Evolutionary conservation across 2,113 vertebrate species (phyloP).

Genomic region (Corythornis vintsioides): DNA sequence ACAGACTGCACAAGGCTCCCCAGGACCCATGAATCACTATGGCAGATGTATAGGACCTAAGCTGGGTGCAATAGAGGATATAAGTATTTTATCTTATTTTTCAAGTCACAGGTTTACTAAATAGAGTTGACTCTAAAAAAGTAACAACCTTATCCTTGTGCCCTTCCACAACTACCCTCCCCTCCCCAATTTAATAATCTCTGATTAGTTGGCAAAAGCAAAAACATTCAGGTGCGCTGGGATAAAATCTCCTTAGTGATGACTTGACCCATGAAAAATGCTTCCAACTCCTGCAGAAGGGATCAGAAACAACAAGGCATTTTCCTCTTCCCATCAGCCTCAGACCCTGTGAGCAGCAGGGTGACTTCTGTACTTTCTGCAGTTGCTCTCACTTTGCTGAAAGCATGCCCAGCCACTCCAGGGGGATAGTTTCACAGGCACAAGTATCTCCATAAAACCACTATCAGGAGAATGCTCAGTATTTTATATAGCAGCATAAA

Average conservation of each 20-base stretch:
- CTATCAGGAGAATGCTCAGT: fast-evolving
- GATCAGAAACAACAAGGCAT: not conserved
- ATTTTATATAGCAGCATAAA: not conserved
- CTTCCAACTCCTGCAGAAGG: not conserved
- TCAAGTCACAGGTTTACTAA: not conserved
- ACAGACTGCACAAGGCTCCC: not conserved
- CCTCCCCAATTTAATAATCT: not conserved
- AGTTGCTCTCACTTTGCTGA: not conserved
- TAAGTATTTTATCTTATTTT: not conserved
- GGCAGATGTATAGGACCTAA: fast-evolving
- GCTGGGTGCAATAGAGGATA: fast-evolving
- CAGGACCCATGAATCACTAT: not conserved
- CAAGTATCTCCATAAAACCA: not conserved
- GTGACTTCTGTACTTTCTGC: not conserved
- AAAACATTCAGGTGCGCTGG: not conserved
- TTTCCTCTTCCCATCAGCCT: not conserved
- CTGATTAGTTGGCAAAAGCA: not conserved
- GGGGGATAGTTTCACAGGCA: not conserved
- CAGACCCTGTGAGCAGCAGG: not conserved
- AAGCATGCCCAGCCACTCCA: not conserved
- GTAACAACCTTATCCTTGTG: not conserved
- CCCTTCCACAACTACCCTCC: not conserved
- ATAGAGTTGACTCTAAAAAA: not conserved
- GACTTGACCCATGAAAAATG: not conserved
- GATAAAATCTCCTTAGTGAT: not conserved